Conservation (phyloP, 2,113 vertebrate species). For the Procapra przewalskii region DNA sequence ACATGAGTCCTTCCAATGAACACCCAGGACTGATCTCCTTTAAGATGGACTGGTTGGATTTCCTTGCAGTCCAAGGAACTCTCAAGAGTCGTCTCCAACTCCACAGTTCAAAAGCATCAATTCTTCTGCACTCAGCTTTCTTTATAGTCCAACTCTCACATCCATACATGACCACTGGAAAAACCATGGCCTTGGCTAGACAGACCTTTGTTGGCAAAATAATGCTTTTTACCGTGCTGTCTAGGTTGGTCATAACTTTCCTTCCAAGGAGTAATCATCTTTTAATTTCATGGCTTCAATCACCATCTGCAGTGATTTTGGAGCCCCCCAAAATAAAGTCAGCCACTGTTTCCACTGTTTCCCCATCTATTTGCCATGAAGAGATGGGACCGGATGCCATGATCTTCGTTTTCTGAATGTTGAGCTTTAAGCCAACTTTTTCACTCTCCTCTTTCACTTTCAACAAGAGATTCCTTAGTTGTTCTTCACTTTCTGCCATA, state of each 20-base stretch:
- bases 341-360: background rate
- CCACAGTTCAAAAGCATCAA: background rate
- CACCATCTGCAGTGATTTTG: background rate
- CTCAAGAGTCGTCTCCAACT: background rate
- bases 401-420: background rate
- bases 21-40: no score
- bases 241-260: background rate
- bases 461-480: background rate
- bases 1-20: background rate
- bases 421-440: background rate
- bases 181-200: background rate
- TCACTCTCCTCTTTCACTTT: background rate
- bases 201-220: background rate
- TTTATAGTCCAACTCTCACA: background rate
- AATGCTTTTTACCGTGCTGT: background rate
- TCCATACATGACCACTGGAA: background rate
- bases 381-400: background rate
- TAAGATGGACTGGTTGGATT: background rate
- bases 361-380: background rate
- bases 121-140: fast-evolving
- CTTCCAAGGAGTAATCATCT: background rate
- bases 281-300: background rate
- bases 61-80: background rate
- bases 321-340: background rate
- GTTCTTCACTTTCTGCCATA: background rate